Base-by-base conservation (phyloP, 2,888 invertebrate species). In the Drosophila pegasa region DNA sequence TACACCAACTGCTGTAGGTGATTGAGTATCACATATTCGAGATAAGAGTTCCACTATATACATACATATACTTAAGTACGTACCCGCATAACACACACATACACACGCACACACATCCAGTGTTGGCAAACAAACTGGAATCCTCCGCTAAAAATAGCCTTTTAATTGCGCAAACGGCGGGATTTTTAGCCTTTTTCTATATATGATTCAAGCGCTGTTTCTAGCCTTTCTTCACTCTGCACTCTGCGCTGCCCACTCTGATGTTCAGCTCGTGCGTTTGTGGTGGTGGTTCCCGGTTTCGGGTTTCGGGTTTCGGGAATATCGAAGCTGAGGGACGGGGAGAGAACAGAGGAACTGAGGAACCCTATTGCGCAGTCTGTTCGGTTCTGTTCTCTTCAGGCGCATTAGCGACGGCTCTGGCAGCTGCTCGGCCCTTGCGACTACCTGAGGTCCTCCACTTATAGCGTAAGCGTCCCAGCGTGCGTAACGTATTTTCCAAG, bases 281-380 rank as follows among this genome's bases (percentile, higher is more conserved):
- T 71, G 45, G 74, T 74, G 71, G 78, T 80, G 64, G 81, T 66
- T 76, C 83, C 64, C 52, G 48, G 75, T 80, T 75, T 72, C 72
- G 41, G 58, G 67, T 68, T 78, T 81, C 63, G 51, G 51, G 75
- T 81, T 77, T 75, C 69, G 35, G 60, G 68, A 77, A 83, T 80
- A 71, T 71, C 25, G 59, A 48, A 56, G 65, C 56, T 16, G 52
- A 29, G 45, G 47, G 22, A 20, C 38, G 47, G 35, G n/a, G 37
- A 62, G 60, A 61, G 63, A 54, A n/a, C n/a, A n/a, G n/a, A n/a
- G n/a, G n/a, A n/a, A n/a, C n/a, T n/a, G n/a, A n/a, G n/a, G n/a
- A n/a, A 73, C 65, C 59, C 79, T 70, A 31, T 54, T 75, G 59
- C 52, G 38, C 52, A 56, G 40, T 58, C 52, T 62, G 41, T 41